Evolutionary conservation across 2,797 vertebrate species (phyloP).

Genomic region (Acipenser ruthenus): DNA sequence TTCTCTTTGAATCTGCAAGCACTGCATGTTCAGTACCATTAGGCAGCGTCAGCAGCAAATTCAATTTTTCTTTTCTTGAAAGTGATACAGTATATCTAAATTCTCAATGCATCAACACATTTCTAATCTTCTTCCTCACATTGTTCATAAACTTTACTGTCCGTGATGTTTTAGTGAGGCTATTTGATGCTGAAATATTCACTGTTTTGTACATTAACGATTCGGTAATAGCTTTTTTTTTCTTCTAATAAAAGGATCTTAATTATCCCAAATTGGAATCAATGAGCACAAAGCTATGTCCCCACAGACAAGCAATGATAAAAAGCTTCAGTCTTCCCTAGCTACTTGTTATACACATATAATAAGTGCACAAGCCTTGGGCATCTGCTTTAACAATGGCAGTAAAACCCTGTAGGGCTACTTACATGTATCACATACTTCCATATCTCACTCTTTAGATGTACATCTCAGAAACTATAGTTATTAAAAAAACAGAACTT

Average conservation of each 20-base stretch:
- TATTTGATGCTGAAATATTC: constrained; percentile 39
- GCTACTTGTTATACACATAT: no score
- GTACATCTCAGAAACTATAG: no score
- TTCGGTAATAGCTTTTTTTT: constrained; percentile 41
- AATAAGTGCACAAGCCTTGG: no score
- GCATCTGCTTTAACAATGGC: no score
- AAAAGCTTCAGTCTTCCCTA: background rate
- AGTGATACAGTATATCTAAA: constrained; percentile 15
- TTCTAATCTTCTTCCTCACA: constrained; percentile 27
- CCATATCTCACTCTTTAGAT: no score
- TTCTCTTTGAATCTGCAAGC: constrained; percentile 32
- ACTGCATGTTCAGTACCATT: constrained; percentile 45
- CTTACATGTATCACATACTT: no score
- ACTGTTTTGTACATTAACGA: constrained; percentile 43
- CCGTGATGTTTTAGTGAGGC: constrained; percentile 31
- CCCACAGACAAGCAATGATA: constrained; percentile 39
- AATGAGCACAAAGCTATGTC: constrained; percentile 39
- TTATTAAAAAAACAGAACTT: no score
- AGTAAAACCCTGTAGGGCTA: no score
- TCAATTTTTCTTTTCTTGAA: constrained; percentile 11
- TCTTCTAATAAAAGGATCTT: constrained; percentile 46
- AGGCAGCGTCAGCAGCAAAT: constrained; percentile 28
- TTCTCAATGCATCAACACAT: constrained; percentile 29
- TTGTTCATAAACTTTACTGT: constrained; percentile 36
- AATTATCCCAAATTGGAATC: constrained; percentile 50